Conservation (phyloP, 2,113 vertebrate species). For the Desmodus rotundus region DNA sequence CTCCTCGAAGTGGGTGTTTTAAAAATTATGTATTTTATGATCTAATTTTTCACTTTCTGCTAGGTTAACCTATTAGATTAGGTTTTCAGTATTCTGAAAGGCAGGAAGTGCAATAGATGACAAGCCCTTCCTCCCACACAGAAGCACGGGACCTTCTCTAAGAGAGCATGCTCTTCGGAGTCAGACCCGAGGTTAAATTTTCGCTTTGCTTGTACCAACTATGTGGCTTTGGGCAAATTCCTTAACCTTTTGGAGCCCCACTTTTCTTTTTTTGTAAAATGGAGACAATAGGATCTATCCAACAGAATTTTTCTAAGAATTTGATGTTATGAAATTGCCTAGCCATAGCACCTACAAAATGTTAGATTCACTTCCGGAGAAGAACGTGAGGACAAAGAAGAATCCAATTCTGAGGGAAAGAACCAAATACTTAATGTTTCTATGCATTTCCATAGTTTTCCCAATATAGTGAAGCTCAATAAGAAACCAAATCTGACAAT, state of each 20-base stretch:
- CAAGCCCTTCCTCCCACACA: background rate
- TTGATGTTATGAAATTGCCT: background rate
- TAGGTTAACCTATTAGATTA: background rate
- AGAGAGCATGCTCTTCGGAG: background rate
- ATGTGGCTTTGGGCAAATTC: background rate
- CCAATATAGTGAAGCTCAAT: background rate
- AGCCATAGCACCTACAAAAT: background rate
- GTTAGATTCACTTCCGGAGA: background rate
- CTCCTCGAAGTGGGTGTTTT: background rate
- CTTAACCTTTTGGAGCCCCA: background rate
- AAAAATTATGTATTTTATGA: background rate
- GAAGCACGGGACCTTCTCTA: background rate
- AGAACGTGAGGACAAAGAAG: background rate
- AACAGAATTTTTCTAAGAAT: background rate
- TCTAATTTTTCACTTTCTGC: background rate
- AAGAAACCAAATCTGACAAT: conserved; percentile 19
- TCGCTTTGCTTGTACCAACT: background rate
- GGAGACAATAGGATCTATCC: background rate
- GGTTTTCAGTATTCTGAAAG: background rate
- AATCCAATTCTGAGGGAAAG: background rate
- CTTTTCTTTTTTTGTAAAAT: background rate
- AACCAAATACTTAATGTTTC: background rate
- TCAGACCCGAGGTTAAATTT: background rate
- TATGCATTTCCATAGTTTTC: background rate
- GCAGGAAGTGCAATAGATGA: background rate